Evolutionary conservation across 2,888 invertebrate species (phyloP).

Genomic region (Penaeus monodon): DNA sequence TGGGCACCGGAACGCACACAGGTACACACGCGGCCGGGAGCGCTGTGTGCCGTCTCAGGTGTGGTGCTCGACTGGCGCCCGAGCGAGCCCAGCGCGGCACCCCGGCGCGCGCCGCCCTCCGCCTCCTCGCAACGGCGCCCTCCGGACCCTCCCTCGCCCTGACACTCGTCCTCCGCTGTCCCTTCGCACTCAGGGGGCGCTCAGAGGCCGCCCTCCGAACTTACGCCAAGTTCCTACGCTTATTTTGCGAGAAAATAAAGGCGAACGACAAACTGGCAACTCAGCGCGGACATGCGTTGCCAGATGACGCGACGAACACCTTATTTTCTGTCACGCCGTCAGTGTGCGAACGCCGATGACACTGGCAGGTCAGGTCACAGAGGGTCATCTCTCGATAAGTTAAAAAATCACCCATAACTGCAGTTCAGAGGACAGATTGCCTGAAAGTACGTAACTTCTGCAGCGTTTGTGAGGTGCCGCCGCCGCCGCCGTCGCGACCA

Average conservation of each 20-base stretch:
- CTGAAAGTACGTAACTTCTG: neutral
- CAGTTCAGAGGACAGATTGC: neutral
- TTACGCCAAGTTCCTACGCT: neutral
- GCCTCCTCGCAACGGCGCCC: slow-evolving; percentile 12
- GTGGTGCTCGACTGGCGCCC: slow-evolving; percentile 52
- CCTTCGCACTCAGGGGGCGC: slow-evolving; percentile 7
- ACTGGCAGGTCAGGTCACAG: slow-evolving; percentile 34
- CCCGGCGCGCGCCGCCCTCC: slow-evolving; percentile 20
- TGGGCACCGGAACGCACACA: slow-evolving; percentile 35
- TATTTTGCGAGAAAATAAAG: neutral
- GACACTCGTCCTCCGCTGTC: neutral
- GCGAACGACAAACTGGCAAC: slow-evolving; percentile 36
- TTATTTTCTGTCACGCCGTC: slow-evolving; percentile 52
- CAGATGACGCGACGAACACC: slow-evolving; percentile 48
- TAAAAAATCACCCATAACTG: neutral
- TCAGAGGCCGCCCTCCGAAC: neutral
- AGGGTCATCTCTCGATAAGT: neutral
- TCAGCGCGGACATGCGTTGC: slow-evolving; percentile 38
- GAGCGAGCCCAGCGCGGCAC: slow-evolving; percentile 13
- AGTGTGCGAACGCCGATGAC: slow-evolving; percentile 7
- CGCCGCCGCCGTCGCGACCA: neutral
- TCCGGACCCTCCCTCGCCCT: neutral
- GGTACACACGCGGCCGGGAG: slow-evolving; percentile 36
- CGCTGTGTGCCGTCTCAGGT: slow-evolving; percentile 55
- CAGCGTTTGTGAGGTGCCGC: slow-evolving; percentile 20